Conservation (phyloP, 1,140 invertebrate genomes). For the Phortica variegata region DNA sequence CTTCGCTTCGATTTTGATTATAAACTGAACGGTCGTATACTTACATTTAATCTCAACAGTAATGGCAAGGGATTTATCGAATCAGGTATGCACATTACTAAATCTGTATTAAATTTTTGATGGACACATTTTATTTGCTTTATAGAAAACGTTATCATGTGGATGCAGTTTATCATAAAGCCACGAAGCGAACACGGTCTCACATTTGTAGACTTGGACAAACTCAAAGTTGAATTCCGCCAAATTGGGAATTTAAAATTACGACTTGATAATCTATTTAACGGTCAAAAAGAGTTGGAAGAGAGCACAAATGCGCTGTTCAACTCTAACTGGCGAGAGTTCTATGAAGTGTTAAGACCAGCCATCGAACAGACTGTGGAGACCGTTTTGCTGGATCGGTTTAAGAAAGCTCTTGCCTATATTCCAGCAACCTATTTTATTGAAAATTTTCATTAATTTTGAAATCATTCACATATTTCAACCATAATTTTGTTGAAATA, state of each 20-base stretch:
- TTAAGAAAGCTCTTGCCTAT: constrained; percentile 64
- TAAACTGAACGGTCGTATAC: constrained; percentile 67
- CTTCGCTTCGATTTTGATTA: constrained; percentile 70
- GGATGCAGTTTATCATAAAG: constrained; percentile 61
- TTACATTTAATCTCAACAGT: constrained; percentile 68
- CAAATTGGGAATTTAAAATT: constrained; percentile 40
- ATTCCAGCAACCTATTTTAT: constrained; percentile 60
- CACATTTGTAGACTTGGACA: constrained; percentile 63
- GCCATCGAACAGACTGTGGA: constrained; percentile 65
- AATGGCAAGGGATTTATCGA: constrained; percentile 68
- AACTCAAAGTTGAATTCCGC: constrained; percentile 21
- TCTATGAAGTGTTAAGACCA: constrained; percentile 64
- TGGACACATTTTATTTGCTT: neutral
- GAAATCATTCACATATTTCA: too few species aligned
- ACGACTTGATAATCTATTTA: constrained; percentile 32
- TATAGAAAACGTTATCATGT: constrained; percentile 62
- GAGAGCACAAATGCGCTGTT: constrained; percentile 65
- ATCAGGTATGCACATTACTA: constrained; percentile 59
- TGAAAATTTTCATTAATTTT: constrained; percentile 12
- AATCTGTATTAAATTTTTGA: neutral
- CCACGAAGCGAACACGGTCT: constrained; percentile 61
- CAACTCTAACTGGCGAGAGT: constrained; percentile 66
- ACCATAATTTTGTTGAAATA: too few species aligned
- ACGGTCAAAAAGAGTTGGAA: constrained; percentile 50
- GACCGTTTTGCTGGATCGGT: constrained; percentile 64